Percentiles rank a stretch among this genome's conserved stretches.
phyloP scores from a whole-genome alignment of 2,888 invertebrate genomes.

The Pseudolycoriella hygida region DNA sequence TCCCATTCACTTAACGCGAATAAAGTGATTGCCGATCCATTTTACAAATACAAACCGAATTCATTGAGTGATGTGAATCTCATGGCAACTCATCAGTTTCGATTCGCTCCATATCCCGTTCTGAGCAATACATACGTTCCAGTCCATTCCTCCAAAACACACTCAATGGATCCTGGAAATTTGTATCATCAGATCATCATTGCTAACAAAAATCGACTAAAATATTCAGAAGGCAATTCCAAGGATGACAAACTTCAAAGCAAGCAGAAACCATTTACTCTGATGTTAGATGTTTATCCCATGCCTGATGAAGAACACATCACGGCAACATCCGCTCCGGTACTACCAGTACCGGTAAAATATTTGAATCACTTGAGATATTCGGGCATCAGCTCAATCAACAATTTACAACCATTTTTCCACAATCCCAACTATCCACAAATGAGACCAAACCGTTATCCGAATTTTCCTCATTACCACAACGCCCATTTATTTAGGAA shows the following conservation, averaged over 20 bases:
- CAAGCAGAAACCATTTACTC: slow-evolving; percentile 36
- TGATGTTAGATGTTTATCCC: slow-evolving; percentile 46
- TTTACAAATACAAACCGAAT: slow-evolving; percentile 51
- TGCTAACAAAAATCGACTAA: slow-evolving; percentile 6
- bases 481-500: background rate
- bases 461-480: background rate
- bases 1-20: slow-evolving; percentile 10
- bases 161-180: slow-evolving; percentile 4
- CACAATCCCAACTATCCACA: slow-evolving; percentile 13
- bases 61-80: slow-evolving; percentile 58
- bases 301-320: slow-evolving; percentile 28
- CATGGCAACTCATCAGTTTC: slow-evolving; percentile 37
- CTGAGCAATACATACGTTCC: slow-evolving; percentile 3
- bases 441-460: slow-evolving; percentile 10
- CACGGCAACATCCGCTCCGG: slow-evolving; percentile 17
- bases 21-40: slow-evolving; percentile 32
- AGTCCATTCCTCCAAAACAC: background rate
- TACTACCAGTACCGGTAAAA: slow-evolving; percentile 7
- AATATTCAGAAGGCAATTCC: background rate
- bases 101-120: slow-evolving; percentile 22
- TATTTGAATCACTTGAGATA: background rate
- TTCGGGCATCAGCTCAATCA: slow-evolving; percentile 3
- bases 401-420: slow-evolving; percentile 10
- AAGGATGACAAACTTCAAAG: background rate
- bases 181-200: slow-evolving; percentile 9